Conservation (phyloP, 1,140 invertebrate species). For the Archegozetes longisetosus region DNA sequence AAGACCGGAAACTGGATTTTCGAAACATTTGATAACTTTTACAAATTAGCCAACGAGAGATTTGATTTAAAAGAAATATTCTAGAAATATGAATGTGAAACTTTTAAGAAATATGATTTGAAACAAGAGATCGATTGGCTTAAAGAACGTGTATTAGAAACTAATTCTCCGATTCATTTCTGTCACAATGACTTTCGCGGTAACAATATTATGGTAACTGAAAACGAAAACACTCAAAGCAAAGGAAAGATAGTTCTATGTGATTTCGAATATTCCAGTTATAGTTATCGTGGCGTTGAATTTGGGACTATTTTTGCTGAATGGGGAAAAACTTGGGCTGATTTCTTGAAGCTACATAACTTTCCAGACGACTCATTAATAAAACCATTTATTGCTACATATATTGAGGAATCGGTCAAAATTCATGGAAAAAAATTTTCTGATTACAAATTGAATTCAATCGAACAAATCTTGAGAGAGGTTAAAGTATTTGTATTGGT, state of each 20-base stretch:
- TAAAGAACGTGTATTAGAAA: not conserved
- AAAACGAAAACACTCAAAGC: not conserved
- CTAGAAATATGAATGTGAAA: not conserved
- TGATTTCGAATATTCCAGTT: constrained; percentile 1
- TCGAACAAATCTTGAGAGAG: not conserved
- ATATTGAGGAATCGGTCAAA: not conserved
- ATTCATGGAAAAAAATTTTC: not conserved
- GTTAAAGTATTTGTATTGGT: not conserved
- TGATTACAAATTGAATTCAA: not conserved
- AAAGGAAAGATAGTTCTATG: not conserved
- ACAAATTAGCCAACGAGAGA: not conserved
- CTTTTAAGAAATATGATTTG: not conserved
- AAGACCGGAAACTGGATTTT: constrained; percentile 2
- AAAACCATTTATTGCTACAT: not conserved
- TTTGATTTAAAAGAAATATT: not conserved
- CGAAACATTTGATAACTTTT: not conserved
- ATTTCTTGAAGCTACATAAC: not conserved
- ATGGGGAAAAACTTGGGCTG: not conserved
- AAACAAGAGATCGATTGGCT: not conserved
- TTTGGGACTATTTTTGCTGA: not conserved
- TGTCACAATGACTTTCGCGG: constrained; percentile 2
- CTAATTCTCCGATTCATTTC: not conserved
- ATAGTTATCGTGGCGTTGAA: not conserved
- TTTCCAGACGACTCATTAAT: not conserved
- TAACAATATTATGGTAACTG: not conserved